Percentiles rank a stretch among this genome's conserved stretches.
Evolutionary conservation across 2,888 invertebrate species (phyloP).

Genomic region (Seira ritae): DNA sequence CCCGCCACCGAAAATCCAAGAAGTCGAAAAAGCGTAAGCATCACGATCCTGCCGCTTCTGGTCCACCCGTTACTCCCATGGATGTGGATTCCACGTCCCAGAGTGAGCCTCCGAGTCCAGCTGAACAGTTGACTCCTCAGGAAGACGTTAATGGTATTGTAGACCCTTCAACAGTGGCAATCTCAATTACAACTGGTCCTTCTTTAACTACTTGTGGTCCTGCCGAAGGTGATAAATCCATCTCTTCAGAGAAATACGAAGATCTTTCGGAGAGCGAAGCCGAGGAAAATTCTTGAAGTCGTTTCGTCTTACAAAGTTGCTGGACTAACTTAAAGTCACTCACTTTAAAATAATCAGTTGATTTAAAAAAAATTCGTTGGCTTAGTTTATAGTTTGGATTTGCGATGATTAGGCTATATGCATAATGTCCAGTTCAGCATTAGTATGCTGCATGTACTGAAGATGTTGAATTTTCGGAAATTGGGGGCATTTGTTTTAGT

Average conservation of each 20-base stretch:
- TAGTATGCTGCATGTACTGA: too few species aligned
- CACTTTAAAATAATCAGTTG: too few species aligned
- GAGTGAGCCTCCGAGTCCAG: conserved; percentile 52
- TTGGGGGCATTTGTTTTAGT: too few species aligned
- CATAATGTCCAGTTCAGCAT: too few species aligned
- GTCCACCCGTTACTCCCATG: conserved; percentile 15
- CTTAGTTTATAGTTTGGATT: too few species aligned
- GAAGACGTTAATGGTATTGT: neutral
- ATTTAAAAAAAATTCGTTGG: too few species aligned
- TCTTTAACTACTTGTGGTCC: neutral
- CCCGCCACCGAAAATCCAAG: neutral
- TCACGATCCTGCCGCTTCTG: neutral
- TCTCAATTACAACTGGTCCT: neutral
- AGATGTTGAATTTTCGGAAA: too few species aligned
- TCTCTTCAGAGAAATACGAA: conserved; percentile 69
- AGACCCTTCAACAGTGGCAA: too few species aligned
- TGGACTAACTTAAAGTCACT: too few species aligned
- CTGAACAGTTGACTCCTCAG: conserved; percentile 36
- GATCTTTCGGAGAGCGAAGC: conserved; percentile 71
- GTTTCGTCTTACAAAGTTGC: too few species aligned
- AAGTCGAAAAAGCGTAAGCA: neutral
- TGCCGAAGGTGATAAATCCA: conserved; percentile 27
- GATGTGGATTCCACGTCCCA: conserved; percentile 53
- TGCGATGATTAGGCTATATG: too few species aligned
- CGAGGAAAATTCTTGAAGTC: conserved; percentile 44